Evolutionary conservation across 2,797 vertebrate species (phyloP).

Genomic region (Trachops cirrhosus): DNA sequence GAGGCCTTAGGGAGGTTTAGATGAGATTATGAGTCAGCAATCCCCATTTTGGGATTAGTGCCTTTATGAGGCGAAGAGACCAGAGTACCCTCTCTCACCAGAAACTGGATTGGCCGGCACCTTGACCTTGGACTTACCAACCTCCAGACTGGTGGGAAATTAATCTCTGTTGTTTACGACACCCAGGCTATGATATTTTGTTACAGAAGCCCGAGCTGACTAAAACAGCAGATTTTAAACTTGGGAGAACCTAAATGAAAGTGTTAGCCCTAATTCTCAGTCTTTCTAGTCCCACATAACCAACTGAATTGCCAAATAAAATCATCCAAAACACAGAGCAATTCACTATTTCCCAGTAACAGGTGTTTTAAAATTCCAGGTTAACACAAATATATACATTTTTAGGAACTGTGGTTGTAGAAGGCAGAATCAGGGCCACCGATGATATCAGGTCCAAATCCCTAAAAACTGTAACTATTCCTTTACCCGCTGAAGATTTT

Average conservation of each 20-base stretch:
- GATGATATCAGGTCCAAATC: neutral
- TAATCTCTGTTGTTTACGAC: neutral
- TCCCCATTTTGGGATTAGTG: neutral
- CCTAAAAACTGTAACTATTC: neutral
- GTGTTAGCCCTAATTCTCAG: neutral
- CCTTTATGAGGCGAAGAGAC: neutral
- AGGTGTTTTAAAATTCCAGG: neutral
- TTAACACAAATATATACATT: neutral
- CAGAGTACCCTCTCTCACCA: neutral
- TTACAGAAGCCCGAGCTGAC: neutral
- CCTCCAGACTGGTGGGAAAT: neutral
- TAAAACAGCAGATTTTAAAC: neutral
- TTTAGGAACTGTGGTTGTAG: neutral
- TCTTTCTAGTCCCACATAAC: neutral
- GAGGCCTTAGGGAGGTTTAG: neutral
- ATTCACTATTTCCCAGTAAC: neutral
- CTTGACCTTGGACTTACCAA: neutral
- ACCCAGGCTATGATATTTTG: neutral
- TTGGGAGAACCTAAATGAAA: neutral
- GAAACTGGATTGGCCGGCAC: neutral
- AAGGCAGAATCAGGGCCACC: neutral
- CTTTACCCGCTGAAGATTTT: neutral
- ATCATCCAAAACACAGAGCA: neutral
- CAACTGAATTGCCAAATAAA: neutral
- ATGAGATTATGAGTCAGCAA: neutral